Evolutionary conservation across 2,888 invertebrate genomes (phyloP).

Genomic region (Boloria euphrosyne): DNA sequence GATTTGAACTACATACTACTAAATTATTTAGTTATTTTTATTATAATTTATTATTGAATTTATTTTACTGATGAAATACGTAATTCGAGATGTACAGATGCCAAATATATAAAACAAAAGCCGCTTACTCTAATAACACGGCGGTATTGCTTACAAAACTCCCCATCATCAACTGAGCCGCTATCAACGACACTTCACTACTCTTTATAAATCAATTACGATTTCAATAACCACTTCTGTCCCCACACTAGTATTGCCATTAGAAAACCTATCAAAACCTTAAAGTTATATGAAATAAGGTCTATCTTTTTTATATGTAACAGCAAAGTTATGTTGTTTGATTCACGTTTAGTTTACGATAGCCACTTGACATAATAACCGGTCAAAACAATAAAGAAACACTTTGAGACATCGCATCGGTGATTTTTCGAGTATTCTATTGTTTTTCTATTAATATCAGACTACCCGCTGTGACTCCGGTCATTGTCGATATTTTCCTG

Average conservation of each 20-base stretch:
- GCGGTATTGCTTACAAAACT: conserved; percentile 63
- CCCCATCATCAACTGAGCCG: conserved; percentile 33
- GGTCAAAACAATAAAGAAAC: conserved; percentile 72
- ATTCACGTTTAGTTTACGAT: conserved; percentile 53
- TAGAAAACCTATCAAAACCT: conserved; percentile 30
- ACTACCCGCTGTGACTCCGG: conserved; percentile 49
- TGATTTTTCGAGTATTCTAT: conserved; percentile 63
- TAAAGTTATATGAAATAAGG: conserved; percentile 42
- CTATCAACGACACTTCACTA: conserved; percentile 46
- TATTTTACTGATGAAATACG: too few relatives aligned
- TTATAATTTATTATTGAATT: too few relatives aligned
- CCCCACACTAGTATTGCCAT: conserved; percentile 46
- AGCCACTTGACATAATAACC: conserved; percentile 70
- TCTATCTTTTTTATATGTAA: not conserved
- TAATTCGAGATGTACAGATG: conserved; percentile 15
- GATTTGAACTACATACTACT: too few relatives aligned
- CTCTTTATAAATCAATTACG: conserved; percentile 66
- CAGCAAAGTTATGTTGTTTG: not conserved
- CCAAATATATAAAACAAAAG: conserved; percentile 29
- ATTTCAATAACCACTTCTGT: conserved; percentile 72
- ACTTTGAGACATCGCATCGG: conserved; percentile 66
- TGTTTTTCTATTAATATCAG: conserved; percentile 64
- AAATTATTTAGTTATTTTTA: too few relatives aligned
- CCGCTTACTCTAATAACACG: conserved; percentile 33
- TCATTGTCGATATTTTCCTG: conserved; percentile 60